phyloP scores from a whole-genome alignment of 2,113 vertebrate genomes.

The Sapayoa aenigma region DNA sequence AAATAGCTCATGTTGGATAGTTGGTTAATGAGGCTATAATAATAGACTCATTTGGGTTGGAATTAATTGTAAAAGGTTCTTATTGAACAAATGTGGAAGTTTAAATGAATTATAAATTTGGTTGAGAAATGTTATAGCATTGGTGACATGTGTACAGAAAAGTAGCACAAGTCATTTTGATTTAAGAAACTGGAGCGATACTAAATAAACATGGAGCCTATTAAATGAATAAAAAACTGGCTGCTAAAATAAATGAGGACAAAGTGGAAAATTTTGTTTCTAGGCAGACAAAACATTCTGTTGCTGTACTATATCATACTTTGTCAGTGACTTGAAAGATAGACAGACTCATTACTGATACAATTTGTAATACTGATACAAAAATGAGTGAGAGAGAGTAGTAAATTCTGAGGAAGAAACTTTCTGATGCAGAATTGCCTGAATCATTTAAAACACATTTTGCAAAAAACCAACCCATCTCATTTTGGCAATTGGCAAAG shows the following conservation, averaged over 20 bases:
- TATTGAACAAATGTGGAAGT: not conserved
- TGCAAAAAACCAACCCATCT: not conserved
- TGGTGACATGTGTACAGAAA: not conserved
- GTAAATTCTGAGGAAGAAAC: not conserved
- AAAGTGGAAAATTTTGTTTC: not conserved
- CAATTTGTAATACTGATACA: not conserved
- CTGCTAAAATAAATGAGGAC: not conserved
- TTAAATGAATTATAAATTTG: not conserved
- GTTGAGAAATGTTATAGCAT: not conserved
- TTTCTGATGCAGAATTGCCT: not conserved
- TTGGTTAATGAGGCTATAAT: not conserved
- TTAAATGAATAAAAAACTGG: not conserved
- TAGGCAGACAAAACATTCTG: constrained; percentile 28
- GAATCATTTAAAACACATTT: not conserved
- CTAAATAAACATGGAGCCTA: not conserved
- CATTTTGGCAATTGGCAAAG: not conserved
- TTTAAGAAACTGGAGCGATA: not conserved
- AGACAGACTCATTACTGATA: not conserved
- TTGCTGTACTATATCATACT: not conserved
- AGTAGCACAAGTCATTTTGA: not conserved
- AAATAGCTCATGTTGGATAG: not conserved
- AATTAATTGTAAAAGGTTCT: not conserved
- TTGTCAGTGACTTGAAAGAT: not conserved
- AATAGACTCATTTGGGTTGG: not conserved
- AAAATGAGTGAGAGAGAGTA: not conserved